phyloP scores from a whole-genome alignment of 1,140 invertebrate genomes.

The Euura lappo region DNA sequence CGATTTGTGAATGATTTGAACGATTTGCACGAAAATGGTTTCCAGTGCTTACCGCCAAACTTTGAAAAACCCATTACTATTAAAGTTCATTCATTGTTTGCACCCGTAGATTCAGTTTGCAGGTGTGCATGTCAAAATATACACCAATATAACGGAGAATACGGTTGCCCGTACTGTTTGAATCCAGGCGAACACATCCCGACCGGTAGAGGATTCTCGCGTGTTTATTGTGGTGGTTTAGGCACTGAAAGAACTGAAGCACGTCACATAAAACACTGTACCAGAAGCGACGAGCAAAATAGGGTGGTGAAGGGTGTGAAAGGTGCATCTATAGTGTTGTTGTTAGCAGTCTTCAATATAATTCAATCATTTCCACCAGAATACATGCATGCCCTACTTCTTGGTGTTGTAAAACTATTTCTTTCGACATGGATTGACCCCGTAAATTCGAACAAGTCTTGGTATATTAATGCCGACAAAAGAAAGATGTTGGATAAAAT shows the following conservation, averaged over 20 bases:
- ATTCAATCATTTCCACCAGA: constrained; percentile 34
- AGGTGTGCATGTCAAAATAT: too few species aligned
- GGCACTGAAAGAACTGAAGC: too few species aligned
- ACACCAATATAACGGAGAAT: too few species aligned
- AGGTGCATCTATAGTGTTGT: constrained; percentile 24
- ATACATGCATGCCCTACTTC: constrained; percentile 30
- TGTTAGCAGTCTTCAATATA: constrained; percentile 33
- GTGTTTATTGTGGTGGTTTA: too few species aligned
- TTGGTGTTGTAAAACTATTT: constrained; percentile 31
- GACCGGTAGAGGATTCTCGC: too few species aligned
- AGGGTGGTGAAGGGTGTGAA: constrained; percentile 27
- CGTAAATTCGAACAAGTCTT: constrained; percentile 18
- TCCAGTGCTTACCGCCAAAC: background rate
- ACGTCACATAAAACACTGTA: too few species aligned
- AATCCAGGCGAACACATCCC: too few species aligned
- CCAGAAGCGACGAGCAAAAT: too few species aligned
- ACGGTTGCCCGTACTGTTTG: too few species aligned
- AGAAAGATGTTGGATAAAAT: constrained; percentile 17
- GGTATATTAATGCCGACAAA: constrained; percentile 15
- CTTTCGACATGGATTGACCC: constrained; percentile 26
- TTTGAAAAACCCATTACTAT: too few species aligned
- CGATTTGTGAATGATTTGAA: constrained; percentile 17
- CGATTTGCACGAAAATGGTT: constrained; percentile 7
- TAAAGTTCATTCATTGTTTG: too few species aligned
- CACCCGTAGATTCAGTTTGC: too few species aligned